Conservation (phyloP, 2,113 vertebrate species). For the Rhipidura dahli region DNA sequence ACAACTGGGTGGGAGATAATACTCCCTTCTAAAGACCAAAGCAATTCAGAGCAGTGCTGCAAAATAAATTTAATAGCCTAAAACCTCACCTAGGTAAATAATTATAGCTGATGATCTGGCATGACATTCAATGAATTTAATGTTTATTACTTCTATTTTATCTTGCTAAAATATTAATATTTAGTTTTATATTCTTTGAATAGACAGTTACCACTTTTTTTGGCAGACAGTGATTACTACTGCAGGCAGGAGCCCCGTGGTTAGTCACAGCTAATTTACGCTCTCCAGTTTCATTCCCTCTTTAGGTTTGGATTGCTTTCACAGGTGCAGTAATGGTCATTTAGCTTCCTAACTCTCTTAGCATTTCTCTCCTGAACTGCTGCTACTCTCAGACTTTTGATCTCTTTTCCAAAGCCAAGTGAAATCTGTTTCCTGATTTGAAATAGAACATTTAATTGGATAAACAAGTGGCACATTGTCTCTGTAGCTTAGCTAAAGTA, state of each 20-base stretch:
- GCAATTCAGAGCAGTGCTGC: not conserved
- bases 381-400: not conserved
- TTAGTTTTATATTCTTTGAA: not conserved
- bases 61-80: not conserved
- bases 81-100: not conserved
- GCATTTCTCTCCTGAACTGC: not conserved
- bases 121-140: not conserved
- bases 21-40: not conserved
- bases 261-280: accelerated
- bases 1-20: not conserved
- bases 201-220: not conserved
- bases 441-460: not conserved
- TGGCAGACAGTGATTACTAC: not conserved
- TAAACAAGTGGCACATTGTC: not conserved
- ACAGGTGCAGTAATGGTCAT: not conserved
- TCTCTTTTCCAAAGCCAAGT: not conserved
- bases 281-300: not conserved
- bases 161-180: not conserved
- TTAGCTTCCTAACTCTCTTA: not conserved
- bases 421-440: not conserved
- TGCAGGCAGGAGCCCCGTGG: not conserved
- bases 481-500: not conserved
- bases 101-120: not conserved
- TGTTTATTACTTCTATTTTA: not conserved
- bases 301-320: not conserved